A percentile compares a stretch with the other conserved stretches of the same genome.
Conservation (phyloP, 2,888 invertebrate species). For the Boloria selene region DNA sequence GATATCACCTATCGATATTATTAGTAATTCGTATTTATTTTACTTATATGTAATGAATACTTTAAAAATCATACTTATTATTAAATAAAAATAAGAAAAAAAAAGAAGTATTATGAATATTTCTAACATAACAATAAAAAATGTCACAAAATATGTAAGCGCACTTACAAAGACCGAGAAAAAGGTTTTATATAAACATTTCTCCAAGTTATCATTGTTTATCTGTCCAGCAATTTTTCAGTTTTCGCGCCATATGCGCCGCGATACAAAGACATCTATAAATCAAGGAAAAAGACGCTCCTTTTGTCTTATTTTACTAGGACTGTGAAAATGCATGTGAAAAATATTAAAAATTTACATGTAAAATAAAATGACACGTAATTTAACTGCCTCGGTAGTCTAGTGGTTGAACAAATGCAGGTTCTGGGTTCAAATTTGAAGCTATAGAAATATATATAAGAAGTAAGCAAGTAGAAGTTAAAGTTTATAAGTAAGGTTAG, state of each 20-base stretch:
- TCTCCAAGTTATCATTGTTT: constrained; percentile 36
- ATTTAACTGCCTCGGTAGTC: not conserved
- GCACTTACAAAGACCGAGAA: constrained; percentile 10
- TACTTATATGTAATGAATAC: too few species aligned
- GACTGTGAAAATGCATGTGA: constrained; percentile 10
- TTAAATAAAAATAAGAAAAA: not conserved
- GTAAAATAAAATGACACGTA: too few species aligned
- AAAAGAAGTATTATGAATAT: not conserved
- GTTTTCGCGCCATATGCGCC: constrained; percentile 39
- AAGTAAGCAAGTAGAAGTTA: too few species aligned
- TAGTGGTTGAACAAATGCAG: too few species aligned
- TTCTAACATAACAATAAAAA: not conserved
- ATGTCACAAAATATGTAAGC: constrained; percentile 1
- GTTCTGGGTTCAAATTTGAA: too few species aligned
- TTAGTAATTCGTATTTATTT: too few species aligned
- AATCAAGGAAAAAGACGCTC: constrained; percentile 30
- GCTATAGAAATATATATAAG: too few species aligned
- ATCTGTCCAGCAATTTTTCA: constrained; percentile 41
- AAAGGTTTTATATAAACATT: constrained; percentile 22
- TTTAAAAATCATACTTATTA: too few species aligned
- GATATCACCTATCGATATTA: too few species aligned
- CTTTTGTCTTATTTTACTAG: constrained; percentile 14
- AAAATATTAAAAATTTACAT: not conserved
- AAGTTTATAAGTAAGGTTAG: too few species aligned
- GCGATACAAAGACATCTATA: constrained; percentile 37